phyloP scores from a whole-genome alignment of 2,113 vertebrate genomes.

The Willisornis vidua region DNA sequence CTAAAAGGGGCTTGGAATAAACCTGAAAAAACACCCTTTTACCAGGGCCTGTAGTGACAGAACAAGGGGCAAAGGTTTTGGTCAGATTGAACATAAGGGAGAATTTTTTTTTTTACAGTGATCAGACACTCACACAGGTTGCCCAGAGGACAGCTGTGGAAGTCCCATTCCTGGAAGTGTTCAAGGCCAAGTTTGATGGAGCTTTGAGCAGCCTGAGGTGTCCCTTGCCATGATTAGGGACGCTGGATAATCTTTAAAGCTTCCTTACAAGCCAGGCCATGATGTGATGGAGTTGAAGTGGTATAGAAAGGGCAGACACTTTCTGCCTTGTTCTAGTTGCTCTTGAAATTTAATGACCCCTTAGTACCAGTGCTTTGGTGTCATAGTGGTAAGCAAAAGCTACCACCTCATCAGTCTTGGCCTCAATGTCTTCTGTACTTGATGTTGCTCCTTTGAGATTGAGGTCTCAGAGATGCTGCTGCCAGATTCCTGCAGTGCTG shows the following conservation, averaged over 20 bases:
- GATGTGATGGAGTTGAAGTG: not conserved
- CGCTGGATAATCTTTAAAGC: not conserved
- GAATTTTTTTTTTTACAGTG: not conserved
- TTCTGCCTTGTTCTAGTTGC: not conserved
- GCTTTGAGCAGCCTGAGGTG: not conserved
- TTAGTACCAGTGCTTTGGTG: not conserved
- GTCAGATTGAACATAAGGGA: not conserved
- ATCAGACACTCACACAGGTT: not conserved
- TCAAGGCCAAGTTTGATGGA: not conserved
- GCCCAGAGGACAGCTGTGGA: not conserved
- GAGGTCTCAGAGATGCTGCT: not conserved
- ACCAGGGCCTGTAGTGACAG: not conserved
- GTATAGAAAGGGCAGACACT: not conserved
- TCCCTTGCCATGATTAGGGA: rapidly evolving
- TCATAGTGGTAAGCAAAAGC: not conserved
- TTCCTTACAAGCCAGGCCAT: not conserved
- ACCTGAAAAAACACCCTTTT: not conserved
- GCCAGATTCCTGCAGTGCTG: not conserved
- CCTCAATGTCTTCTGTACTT: not conserved
- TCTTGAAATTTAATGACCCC: not conserved
- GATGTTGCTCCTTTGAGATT: not conserved
- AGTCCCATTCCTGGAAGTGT: not conserved
- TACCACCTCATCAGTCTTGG: not conserved
- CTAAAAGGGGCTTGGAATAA: not conserved
- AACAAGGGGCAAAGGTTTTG: not conserved